Percentiles rank a stretch among this genome's conserved stretches.
Evolutionary conservation across 2,113 vertebrate genomes (phyloP).

Genomic region (Rattus norvegicus): DNA sequence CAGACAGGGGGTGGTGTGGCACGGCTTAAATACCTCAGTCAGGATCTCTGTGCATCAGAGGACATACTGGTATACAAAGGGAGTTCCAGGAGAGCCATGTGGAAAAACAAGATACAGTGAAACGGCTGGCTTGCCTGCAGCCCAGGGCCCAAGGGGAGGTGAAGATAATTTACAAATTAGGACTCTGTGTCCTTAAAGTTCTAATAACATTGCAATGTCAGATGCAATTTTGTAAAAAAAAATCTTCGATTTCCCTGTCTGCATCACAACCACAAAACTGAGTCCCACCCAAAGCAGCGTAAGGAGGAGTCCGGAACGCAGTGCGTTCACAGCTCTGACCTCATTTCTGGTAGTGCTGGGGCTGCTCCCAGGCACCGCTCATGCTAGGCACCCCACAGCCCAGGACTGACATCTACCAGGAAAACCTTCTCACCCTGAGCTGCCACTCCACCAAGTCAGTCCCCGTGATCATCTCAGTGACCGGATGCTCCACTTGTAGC

Average conservation of each 20-base stretch:
- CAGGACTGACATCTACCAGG: neutral
- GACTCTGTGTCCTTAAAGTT: neutral
- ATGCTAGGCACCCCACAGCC: neutral
- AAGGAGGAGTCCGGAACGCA: neutral
- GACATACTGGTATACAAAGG: neutral
- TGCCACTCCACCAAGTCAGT: slow-evolving; percentile 99
- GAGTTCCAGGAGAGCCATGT: neutral
- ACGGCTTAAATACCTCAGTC: neutral
- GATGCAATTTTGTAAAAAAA: neutral
- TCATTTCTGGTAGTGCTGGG: neutral
- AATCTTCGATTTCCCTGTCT: slow-evolving; percentile 1
- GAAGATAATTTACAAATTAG: neutral
- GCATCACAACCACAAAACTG: neutral
- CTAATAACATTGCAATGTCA: neutral
- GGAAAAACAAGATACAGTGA: neutral
- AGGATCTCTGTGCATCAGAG: neutral
- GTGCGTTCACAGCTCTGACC: neutral
- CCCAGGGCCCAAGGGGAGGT: neutral
- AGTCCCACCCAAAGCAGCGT: neutral
- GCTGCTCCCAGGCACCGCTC: neutral
- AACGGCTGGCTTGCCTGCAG: neutral
- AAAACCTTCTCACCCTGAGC: slow-evolving; percentile 89
- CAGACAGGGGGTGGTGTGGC: neutral
- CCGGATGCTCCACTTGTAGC: slow-evolving; percentile 97
- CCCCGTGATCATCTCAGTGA: slow-evolving; percentile 98